Evolutionary conservation across 2,113 vertebrate species (phyloP), one percentile per base, ranked within the genome.

Genomic region (Peromyscus maniculatus): DNA sequence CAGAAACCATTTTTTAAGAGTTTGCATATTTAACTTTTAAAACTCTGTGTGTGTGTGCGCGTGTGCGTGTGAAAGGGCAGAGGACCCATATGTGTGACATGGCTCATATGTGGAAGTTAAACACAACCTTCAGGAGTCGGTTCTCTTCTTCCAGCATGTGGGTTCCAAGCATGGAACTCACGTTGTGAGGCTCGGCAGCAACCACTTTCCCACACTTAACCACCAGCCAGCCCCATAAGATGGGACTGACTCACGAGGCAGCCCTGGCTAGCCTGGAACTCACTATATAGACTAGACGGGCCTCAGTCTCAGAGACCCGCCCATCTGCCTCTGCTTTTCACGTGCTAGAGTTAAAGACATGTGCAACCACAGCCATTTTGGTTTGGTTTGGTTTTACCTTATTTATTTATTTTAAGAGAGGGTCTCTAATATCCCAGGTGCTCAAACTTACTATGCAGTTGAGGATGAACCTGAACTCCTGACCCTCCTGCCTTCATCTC

Each of bases 71-170:
- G 49, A 12, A 2, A 9, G 19, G 5, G 36, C 11, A 21, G 55
- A 12, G n/a, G 15, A 66, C 26, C 15, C 0, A 59, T 13, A 1
- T 3, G 39, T 3, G 39, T 11, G 5, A 24, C 55, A 26, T 6
- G 7, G 57, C 22, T 83, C 55, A 28, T 46, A 33, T 1, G 26
- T 33, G 62, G n/a, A 66, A 26, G 59, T 21, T 49, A 46, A 46
- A 46, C 24, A 66, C 16, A 79, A 86, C 39, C 33, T 11, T 3
- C 4, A 87, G 62, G 43, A 87, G 83, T 49, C 3, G 9, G 43
- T 33, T 66, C 17, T 66, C 80, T 64, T 36, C 62, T 49, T 46
- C 26, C 4, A 21, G 28, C 17, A 3, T 12, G 28, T 46, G 62
- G 39, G 39, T 67, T 49, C 83, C 62, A 46, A 46, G 62, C 66